A percentile compares a stretch with the other conserved stretches of the same genome.
phyloP scores from a whole-genome alignment of 2,888 invertebrate species.

The Hylaea fasciaria region DNA sequence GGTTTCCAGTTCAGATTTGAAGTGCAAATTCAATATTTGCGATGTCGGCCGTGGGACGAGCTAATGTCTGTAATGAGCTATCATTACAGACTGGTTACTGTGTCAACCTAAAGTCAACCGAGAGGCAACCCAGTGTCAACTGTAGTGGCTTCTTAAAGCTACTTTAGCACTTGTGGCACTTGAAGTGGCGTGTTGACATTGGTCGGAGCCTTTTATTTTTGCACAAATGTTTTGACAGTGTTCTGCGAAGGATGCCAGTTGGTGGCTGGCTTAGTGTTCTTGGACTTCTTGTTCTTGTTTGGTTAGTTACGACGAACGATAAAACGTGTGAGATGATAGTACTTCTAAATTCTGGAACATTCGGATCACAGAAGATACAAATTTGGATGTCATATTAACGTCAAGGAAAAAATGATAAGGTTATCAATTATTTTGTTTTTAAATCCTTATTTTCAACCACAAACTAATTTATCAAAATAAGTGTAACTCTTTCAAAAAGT shows the following conservation, averaged over 20 bases:
- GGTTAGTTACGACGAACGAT: not conserved
- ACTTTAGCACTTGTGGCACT: constrained; percentile 24
- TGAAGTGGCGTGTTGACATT: constrained; percentile 25
- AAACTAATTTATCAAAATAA: too few relatives aligned
- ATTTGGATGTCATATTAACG: too few relatives aligned
- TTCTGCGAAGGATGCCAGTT: not conserved
- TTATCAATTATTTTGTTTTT: too few relatives aligned
- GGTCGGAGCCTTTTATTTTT: constrained; percentile 30
- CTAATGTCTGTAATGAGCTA: constrained; percentile 64
- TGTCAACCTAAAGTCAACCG: constrained; percentile 36
- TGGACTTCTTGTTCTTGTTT: not conserved
- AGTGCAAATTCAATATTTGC: constrained; percentile 61
- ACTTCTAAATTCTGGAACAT: too few relatives aligned
- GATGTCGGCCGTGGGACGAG: constrained; percentile 47
- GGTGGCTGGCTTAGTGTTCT: not conserved
- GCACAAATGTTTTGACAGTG: constrained; percentile 28
- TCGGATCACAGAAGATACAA: too few relatives aligned
- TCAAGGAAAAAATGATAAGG: too few relatives aligned
- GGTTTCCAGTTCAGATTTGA: constrained; percentile 47
- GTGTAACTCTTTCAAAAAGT: too few relatives aligned
- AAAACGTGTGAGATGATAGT: too few relatives aligned
- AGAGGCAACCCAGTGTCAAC: constrained; percentile 24
- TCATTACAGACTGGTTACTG: constrained; percentile 46
- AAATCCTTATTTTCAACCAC: too few relatives aligned
- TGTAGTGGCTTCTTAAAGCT: constrained; percentile 34